Evolutionary conservation across 2,113 vertebrate genomes (phyloP).

Genomic region (Myanophis thanlyinensis): DNA sequence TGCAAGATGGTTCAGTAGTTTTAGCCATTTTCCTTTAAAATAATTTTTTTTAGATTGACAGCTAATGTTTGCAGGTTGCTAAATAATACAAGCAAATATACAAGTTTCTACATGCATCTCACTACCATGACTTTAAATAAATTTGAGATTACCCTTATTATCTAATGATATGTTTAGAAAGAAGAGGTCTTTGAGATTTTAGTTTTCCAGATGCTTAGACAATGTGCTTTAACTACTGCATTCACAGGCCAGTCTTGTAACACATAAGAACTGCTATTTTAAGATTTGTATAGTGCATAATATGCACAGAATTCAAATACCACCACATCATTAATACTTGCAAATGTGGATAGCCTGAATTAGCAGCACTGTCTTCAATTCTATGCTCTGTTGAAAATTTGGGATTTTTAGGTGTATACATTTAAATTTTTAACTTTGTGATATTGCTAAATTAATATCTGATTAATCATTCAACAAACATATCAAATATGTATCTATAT

Average conservation of each 20-base stretch:
- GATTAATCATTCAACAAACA: slow-evolving; percentile 74
- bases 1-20: neutral
- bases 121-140: slow-evolving; percentile 65
- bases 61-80: neutral
- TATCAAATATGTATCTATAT: slow-evolving; percentile 57
- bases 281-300: slow-evolving; percentile 74
- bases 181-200: slow-evolving; percentile 71
- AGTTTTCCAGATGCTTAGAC: slow-evolving; percentile 77
- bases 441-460: slow-evolving; percentile 72
- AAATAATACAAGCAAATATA: neutral
- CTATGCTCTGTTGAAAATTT: neutral
- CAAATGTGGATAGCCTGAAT: slow-evolving; percentile 69
- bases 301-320: slow-evolving; percentile 56
- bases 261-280: slow-evolving; percentile 74
- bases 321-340: slow-evolving; percentile 61
- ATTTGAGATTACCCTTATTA: slow-evolving; percentile 73
- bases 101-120: slow-evolving; percentile 49
- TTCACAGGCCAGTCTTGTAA: slow-evolving; percentile 68
- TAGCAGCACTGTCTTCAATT: slow-evolving; percentile 30
- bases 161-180: slow-evolving; percentile 79
- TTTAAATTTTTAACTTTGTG: slow-evolving; percentile 42
- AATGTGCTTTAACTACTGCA: slow-evolving; percentile 71
- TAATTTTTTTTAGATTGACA: neutral
- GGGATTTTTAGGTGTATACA: neutral
- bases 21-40: neutral